Percentiles rank a stretch among this genome's conserved stretches.
Evolutionary conservation across 2,888 invertebrate genomes (phyloP).

Genomic region (Aspidiotus rigidus): DNA sequence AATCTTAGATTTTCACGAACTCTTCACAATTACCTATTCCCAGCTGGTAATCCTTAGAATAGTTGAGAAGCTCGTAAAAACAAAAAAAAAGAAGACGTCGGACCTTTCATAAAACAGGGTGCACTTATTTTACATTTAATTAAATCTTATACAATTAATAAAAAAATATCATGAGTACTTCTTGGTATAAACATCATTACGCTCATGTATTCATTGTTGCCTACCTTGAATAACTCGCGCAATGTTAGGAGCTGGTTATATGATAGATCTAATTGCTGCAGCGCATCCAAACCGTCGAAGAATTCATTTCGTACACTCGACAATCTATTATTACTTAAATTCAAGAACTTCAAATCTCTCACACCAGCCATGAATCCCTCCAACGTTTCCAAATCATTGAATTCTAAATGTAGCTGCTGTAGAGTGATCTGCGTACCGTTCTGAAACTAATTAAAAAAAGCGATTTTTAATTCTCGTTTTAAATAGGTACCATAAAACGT

Average conservation of each 20-base stretch:
- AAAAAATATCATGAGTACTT: background rate
- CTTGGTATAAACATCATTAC: background rate
- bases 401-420: slow-evolving; percentile 56
- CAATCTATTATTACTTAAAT: slow-evolving; percentile 65
- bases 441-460: background rate
- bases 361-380: slow-evolving; percentile 68
- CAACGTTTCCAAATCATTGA: slow-evolving; percentile 60
- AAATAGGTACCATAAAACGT: no score
- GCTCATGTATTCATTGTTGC: no score
- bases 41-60: no score
- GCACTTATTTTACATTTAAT: no score
- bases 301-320: slow-evolving; percentile 66
- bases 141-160: no score
- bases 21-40: no score
- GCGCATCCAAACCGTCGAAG: slow-evolving; percentile 63
- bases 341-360: slow-evolving; percentile 60
- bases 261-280: slow-evolving; percentile 66
- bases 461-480: no score
- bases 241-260: slow-evolving; percentile 65
- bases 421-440: slow-evolving; percentile 39
- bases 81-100: background rate
- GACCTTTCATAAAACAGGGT: background rate
- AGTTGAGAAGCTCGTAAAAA: no score
- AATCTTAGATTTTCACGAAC: no score
- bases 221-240: slow-evolving; percentile 73